Evolutionary conservation across 2,888 invertebrate genomes (phyloP).

Genomic region (Antheraea yamamai): DNA sequence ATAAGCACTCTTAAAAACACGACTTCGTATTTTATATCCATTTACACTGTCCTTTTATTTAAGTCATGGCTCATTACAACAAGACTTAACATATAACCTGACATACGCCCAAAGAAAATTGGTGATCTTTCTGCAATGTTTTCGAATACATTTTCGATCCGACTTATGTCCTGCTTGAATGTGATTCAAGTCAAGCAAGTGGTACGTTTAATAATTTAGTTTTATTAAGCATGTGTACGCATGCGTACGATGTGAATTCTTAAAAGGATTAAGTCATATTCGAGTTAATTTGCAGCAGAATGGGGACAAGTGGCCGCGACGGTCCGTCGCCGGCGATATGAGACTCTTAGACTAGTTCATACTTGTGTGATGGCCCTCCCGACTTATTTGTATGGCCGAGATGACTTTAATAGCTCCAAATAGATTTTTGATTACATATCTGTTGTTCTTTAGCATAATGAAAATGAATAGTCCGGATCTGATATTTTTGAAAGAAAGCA

Average conservation of each 20-base stretch:
- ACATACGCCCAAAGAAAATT: neutral
- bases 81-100: neutral
- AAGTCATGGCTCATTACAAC: neutral
- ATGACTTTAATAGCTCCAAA: slow-evolving; percentile 27
- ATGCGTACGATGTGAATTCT: slow-evolving; percentile 49
- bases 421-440: slow-evolving; percentile 24
- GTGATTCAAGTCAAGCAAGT: neutral
- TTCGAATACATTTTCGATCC: neutral
- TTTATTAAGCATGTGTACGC: slow-evolving; percentile 20
- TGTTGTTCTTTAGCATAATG: slow-evolving; percentile 20
- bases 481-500: neutral
- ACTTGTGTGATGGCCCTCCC: slow-evolving; percentile 8
- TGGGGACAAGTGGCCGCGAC: slow-evolving; percentile 68
- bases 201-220: neutral
- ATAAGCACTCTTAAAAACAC: no score
- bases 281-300: slow-evolving; percentile 69
- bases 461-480: neutral
- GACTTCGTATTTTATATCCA: neutral
- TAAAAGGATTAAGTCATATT: slow-evolving; percentile 74
- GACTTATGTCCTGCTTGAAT: neutral
- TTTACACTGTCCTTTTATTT: neutral
- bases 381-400: neutral
- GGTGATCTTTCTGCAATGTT: neutral
- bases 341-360: slow-evolving; percentile 6
- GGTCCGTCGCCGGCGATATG: slow-evolving; percentile 51